Conservation (phyloP, 2,888 invertebrate species). For the Chydorus sphaericus region DNA sequence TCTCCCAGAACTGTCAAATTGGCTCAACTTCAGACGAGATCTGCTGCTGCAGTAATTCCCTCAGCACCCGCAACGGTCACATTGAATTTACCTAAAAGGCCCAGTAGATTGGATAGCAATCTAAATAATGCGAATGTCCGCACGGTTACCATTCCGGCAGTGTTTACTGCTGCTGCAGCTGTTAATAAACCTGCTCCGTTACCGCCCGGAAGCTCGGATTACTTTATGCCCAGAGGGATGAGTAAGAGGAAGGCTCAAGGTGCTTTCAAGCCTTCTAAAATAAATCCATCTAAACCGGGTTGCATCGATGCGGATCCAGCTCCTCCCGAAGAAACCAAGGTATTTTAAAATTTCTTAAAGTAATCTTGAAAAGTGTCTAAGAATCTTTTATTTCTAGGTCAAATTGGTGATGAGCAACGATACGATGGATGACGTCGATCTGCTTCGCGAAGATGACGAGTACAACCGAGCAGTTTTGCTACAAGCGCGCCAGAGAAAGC, state of each 20-base stretch:
- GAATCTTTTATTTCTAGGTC: neutral
- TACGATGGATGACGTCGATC: neutral
- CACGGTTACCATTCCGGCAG: neutral
- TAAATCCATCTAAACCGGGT: neutral
- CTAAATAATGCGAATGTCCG: no score
- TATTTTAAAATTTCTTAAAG: neutral
- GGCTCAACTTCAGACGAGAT: neutral
- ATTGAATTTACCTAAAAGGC: neutral
- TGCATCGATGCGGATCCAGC: conserved; percentile 8
- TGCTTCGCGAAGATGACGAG: conserved; percentile 2
- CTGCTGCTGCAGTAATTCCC: neutral
- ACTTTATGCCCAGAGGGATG: conserved; percentile 9
- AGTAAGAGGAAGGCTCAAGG: conserved; percentile 2
- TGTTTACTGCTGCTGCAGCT: neutral
- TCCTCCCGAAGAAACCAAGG: conserved; percentile 7
- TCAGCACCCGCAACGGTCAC: neutral
- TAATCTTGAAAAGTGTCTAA: neutral
- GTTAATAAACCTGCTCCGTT: neutral
- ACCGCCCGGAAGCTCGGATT: neutral
- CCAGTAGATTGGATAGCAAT: neutral
- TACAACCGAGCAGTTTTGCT: conserved; percentile 4
- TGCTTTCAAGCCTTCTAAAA: conserved; percentile 1
- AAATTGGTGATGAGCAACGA: neutral
- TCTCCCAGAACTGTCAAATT: neutral
- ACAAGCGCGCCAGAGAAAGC: neutral